Conservation (phyloP, 2,113 vertebrate species). For the Piliocolobus tephrosceles region DNA sequence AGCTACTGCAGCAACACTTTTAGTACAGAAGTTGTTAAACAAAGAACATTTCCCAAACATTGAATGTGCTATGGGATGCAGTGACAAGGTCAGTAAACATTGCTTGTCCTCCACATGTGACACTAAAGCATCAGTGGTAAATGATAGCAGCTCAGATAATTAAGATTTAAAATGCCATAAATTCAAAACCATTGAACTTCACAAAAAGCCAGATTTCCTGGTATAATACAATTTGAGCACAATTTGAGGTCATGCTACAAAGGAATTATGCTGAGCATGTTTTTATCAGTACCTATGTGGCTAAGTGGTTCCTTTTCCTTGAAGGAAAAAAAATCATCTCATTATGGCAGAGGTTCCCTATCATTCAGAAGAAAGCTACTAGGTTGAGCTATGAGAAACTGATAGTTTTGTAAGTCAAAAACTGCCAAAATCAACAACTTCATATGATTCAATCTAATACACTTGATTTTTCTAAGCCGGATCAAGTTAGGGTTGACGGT, state of each 20-base stretch:
- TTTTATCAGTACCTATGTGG: background rate
- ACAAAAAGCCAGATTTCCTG: background rate
- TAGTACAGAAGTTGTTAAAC: background rate
- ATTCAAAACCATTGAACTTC: background rate
- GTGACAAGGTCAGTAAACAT: background rate
- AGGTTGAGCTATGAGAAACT: background rate
- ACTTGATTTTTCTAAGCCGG: background rate
- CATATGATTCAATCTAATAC: background rate
- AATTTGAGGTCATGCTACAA: background rate
- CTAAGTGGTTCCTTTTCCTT: background rate
- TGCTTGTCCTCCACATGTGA: background rate
- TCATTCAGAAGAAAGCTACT: background rate
- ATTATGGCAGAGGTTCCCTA: background rate
- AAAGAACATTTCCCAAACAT: background rate
- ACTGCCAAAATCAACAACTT: slow-evolving; percentile 39
- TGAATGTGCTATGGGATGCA: background rate
- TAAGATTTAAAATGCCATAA: background rate
- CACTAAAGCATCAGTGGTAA: background rate
- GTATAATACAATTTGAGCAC: slow-evolving; percentile 7
- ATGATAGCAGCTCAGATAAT: background rate
- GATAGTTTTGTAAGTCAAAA: background rate
- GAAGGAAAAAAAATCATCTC: background rate
- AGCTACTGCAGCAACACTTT: slow-evolving; percentile 39
- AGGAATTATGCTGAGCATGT: background rate
- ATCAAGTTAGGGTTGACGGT: background rate